Conservation (phyloP, 1,140 invertebrate genomes). For the Triops longicaudatus region DNA sequence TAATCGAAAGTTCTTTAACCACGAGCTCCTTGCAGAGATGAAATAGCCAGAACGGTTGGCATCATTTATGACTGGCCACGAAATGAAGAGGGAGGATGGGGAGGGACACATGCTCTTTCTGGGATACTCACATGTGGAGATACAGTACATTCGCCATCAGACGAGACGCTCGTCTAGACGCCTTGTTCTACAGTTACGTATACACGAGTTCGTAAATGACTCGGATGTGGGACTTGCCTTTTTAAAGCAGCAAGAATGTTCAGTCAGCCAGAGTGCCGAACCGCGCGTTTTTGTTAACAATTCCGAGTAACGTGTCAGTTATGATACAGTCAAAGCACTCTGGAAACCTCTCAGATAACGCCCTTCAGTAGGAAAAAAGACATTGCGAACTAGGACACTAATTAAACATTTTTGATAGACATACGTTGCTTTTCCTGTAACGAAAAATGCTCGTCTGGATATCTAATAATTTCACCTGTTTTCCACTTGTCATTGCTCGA, state of each 20-base stretch:
- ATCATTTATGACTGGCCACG: neutral
- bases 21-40: constrained; percentile 16
- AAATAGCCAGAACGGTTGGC: constrained; percentile 13
- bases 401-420: too few species aligned
- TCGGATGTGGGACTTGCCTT: neutral
- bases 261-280: too few species aligned
- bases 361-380: too few species aligned
- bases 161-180: neutral
- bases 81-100: neutral
- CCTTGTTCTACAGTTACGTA: neutral
- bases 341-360: too few species aligned
- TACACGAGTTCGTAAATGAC: neutral
- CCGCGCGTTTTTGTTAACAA: too few species aligned
- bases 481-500: neutral
- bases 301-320: too few species aligned
- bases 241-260: too few species aligned
- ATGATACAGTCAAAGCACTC: too few species aligned
- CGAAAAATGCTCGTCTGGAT: too few species aligned
- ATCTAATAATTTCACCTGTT: too few species aligned
- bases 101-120: neutral
- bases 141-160: neutral
- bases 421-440: too few species aligned
- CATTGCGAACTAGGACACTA: too few species aligned
- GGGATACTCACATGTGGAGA: neutral
- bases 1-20: neutral